These are phyloP conservation scores for Pseudoatta argentina DNA, from an alignment of 1,140 invertebrate species.

Conservation along the genomic window DNA sequence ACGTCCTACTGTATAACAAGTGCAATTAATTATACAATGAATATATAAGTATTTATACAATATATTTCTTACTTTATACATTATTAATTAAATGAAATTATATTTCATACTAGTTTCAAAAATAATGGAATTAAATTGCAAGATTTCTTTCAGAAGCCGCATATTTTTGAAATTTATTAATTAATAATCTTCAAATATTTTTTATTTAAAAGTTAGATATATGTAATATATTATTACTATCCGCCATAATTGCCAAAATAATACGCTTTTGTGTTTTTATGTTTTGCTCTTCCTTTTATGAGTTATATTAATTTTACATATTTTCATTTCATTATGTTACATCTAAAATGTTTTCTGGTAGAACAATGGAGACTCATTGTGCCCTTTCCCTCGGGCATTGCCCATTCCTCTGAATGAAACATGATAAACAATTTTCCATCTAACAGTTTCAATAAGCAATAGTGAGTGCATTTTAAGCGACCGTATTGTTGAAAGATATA, in stretches of 20 bases:
- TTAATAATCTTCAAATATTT: background rate
- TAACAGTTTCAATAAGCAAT: slow-evolving; percentile 44
- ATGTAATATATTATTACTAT: background rate
- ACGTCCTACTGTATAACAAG: background rate
- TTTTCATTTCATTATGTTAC: background rate
- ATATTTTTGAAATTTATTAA: background rate
- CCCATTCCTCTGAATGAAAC: background rate
- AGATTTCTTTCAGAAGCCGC: background rate
- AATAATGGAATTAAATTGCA: background rate
- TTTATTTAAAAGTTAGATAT: background rate
- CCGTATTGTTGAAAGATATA: background rate
- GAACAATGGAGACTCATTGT: background rate
- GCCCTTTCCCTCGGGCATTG: slow-evolving; percentile 8
- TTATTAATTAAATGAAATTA: background rate
- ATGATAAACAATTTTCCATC: slow-evolving; percentile 26
- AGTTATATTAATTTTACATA: background rate
- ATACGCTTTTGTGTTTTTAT: background rate
- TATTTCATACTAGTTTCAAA: background rate
- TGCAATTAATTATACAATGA: background rate
- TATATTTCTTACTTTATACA: background rate
- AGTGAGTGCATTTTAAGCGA: slow-evolving; percentile 35
- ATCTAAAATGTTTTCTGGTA: slow-evolving; percentile 1
- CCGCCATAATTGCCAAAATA: background rate
- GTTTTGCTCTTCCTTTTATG: background rate
- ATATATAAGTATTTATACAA: background rate